Conservation (phyloP, 1,140 invertebrate genomes). For the Wiebesia pumilae region DNA sequence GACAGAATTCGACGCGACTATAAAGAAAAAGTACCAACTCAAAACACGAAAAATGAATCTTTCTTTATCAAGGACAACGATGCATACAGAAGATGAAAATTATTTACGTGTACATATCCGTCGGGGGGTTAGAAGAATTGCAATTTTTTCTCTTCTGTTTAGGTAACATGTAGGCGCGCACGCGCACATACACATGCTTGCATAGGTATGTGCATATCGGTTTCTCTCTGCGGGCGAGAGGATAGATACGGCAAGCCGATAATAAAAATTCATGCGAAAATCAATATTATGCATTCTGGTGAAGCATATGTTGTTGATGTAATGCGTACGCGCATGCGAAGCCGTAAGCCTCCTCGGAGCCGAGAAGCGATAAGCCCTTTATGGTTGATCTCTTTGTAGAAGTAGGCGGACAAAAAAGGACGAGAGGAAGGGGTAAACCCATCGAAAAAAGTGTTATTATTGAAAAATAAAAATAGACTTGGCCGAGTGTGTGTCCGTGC, state of each 20-base stretch:
- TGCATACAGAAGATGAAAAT: neutral
- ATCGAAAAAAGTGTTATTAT: conserved; percentile 45
- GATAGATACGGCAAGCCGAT: conserved; percentile 46
- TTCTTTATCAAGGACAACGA: neutral
- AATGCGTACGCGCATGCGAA: neutral
- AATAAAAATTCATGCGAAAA: conserved; percentile 59
- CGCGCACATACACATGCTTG: too few relatives aligned
- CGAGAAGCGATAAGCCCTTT: conserved; percentile 42
- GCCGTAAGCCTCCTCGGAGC: neutral
- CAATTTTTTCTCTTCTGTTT: too few relatives aligned
- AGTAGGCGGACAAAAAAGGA: too few relatives aligned
- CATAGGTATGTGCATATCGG: neutral
- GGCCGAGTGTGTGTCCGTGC: neutral
- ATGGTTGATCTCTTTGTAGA: conserved; percentile 38
- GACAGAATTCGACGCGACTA: neutral
- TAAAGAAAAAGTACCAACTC: neutral
- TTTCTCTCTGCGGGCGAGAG: neutral
- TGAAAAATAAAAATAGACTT: conserved; percentile 42
- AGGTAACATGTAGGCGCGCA: too few relatives aligned
- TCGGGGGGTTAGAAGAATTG: neutral
- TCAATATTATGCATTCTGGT: conserved; percentile 49
- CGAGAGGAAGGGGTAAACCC: neutral
- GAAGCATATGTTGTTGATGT: conserved; percentile 12
- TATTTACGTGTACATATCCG: conserved; percentile 19
- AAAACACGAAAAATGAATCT: neutral